Evolutionary conservation across 2,797 vertebrate species (phyloP).

Genomic region (Gymnothorax javanicus): DNA sequence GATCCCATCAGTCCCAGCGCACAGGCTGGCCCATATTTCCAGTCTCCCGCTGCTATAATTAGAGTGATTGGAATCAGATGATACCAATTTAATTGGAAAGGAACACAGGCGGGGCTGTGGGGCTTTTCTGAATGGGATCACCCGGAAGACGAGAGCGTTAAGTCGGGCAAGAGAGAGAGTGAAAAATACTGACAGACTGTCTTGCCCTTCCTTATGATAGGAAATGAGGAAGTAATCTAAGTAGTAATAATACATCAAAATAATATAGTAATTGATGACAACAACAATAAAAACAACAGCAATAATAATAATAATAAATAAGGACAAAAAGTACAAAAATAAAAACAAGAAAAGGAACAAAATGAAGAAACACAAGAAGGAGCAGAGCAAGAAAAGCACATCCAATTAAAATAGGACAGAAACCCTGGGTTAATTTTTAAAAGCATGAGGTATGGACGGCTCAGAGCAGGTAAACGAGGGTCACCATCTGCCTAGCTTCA

Average conservation of each 20-base stretch:
- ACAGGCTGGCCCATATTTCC: conserved; percentile 19
- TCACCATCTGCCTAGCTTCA: background rate
- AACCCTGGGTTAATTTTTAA: background rate
- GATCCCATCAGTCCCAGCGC: background rate
- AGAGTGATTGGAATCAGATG: conserved; percentile 76
- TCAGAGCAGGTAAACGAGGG: background rate
- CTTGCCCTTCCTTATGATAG: background rate
- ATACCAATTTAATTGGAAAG: conserved; percentile 76
- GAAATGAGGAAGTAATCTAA: background rate
- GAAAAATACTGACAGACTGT: background rate
- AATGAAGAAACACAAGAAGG: too few relatives aligned
- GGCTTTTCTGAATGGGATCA: conserved; percentile 64
- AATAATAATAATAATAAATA: too few relatives aligned
- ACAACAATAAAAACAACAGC: too few relatives aligned
- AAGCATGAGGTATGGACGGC: background rate
- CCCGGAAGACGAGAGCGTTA: conserved; percentile 43
- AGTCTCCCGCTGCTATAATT: conserved; percentile 67
- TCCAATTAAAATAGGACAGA: background rate
- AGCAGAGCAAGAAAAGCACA: background rate
- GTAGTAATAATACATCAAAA: too few relatives aligned
- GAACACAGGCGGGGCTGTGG: conserved; percentile 69
- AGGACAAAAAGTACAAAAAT: too few relatives aligned
- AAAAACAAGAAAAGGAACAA: too few relatives aligned
- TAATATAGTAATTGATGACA: too few relatives aligned
- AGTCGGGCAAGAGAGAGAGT: background rate